Conservation (phyloP, 2,113 vertebrate species). For the Hemibagrus wyckioides region DNA sequence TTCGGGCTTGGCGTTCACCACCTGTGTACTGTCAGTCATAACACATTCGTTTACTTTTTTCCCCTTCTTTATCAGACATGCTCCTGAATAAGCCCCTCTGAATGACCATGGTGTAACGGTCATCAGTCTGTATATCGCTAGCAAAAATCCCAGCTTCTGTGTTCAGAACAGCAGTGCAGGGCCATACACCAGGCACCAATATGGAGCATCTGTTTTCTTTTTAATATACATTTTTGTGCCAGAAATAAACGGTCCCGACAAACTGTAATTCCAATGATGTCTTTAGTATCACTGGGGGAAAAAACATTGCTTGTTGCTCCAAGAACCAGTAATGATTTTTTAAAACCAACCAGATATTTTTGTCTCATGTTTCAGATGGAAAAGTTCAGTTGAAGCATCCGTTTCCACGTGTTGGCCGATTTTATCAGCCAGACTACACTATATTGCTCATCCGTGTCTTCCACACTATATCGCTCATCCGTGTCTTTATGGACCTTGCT, state of each 20-base stretch:
- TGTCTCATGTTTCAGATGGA: not conserved
- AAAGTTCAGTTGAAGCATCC: not conserved
- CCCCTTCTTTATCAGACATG: not conserved
- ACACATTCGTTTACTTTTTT: not conserved
- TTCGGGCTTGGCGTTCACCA: not conserved
- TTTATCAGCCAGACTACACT: not conserved
- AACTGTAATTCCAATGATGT: not conserved
- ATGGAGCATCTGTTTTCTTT: constrained; percentile 11
- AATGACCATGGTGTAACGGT: not conserved
- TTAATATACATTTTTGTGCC: not conserved
- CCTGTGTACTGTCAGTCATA: not conserved
- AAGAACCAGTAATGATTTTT: not conserved
- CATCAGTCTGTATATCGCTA: not conserved
- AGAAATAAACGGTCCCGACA: not conserved
- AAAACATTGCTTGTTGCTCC: not conserved
- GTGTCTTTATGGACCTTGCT: no score
- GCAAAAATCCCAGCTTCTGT: not conserved
- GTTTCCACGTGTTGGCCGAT: not conserved
- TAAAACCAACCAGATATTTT: not conserved
- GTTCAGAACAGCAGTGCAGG: no score
- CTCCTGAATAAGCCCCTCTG: not conserved
- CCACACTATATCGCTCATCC: no score
- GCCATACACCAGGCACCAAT: not conserved
- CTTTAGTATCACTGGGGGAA: not conserved
- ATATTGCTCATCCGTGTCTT: no score